phyloP scores from a whole-genome alignment of 2,888 invertebrate genomes.

The Blomia tropicalis region DNA sequence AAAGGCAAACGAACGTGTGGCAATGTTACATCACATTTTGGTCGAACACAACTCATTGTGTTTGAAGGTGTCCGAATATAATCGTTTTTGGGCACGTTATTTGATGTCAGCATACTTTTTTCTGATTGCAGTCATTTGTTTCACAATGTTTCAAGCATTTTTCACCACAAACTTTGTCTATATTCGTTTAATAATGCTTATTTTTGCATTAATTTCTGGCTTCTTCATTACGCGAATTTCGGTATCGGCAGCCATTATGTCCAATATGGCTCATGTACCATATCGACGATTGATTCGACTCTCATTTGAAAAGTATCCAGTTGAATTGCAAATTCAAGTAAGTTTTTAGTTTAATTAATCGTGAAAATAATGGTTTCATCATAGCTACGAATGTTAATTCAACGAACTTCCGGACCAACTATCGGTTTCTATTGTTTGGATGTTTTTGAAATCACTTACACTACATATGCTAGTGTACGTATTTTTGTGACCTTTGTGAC shows the following conservation, averaged over 20 bases:
- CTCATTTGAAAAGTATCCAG: conserved; percentile 21
- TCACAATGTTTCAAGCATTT: conserved; percentile 18
- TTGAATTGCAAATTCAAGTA: conserved; percentile 24
- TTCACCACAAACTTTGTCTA: conserved; percentile 9
- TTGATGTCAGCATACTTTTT: conserved; percentile 20
- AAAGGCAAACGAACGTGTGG: conserved; percentile 14
- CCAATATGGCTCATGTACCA: conserved; percentile 19
- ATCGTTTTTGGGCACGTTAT: conserved; percentile 18
- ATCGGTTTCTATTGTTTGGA: conserved; percentile 24
- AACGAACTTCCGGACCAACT: conserved; percentile 20
- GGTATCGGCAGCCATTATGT: conserved; percentile 14
- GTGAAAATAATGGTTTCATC: background rate
- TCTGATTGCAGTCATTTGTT: conserved; percentile 12
- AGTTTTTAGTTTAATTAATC: conserved; percentile 1
- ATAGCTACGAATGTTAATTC: conserved; percentile 22
- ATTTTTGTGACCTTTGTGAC: background rate
- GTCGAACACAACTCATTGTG: conserved; percentile 21
- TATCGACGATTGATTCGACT: conserved; percentile 19
- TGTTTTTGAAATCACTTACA: conserved; percentile 23
- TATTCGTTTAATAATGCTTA: conserved; percentile 17
- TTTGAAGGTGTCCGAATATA: conserved; percentile 18
- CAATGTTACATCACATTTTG: conserved; percentile 6
- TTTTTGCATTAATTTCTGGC: background rate
- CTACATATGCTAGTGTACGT: conserved; percentile 21
- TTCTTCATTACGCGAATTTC: conserved; percentile 16